These are phyloP conservation scores for Poecilia wingei DNA, from an alignment of 2,797 vertebrate genomes.

Conservation along the genomic window DNA sequence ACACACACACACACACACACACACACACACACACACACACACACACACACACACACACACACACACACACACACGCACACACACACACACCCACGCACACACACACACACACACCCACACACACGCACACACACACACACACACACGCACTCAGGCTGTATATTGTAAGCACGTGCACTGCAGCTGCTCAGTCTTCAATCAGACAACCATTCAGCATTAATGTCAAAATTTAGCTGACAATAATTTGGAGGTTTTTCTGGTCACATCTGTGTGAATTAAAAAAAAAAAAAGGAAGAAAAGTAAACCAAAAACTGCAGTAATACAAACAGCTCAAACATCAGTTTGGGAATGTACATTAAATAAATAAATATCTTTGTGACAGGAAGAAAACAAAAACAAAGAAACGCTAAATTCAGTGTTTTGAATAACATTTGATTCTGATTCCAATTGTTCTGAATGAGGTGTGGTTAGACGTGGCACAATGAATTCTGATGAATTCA, in stretches of 20 bases:
- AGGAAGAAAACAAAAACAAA: background rate
- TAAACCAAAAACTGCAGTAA: background rate
- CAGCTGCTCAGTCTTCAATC: constrained; percentile 36
- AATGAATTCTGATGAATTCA: background rate
- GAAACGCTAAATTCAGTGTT: background rate
- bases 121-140: constrained; percentile 25
- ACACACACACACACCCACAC: constrained; percentile 18
- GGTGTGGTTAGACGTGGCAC: background rate
- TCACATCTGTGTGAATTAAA: background rate
- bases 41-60: too few species aligned
- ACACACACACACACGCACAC: too few species aligned
- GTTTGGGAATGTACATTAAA: background rate
- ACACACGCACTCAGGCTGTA: constrained; percentile 9
- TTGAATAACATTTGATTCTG: background rate
- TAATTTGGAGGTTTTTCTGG: constrained; percentile 45
- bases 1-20: constrained; percentile 22
- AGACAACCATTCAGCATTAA: constrained; percentile 53
- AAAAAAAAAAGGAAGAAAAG: constrained; percentile 7
- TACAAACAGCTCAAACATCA: background rate
- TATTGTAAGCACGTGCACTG: constrained; percentile 11
- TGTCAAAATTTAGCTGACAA: constrained; percentile 61
- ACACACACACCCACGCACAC: constrained; percentile 19
- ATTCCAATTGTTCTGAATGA: background rate
- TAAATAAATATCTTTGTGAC: background rate
- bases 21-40: too few species aligned